phyloP scores from a whole-genome alignment of 2,888 invertebrate genomes.

The Aphidoletes aphidimyza region DNA sequence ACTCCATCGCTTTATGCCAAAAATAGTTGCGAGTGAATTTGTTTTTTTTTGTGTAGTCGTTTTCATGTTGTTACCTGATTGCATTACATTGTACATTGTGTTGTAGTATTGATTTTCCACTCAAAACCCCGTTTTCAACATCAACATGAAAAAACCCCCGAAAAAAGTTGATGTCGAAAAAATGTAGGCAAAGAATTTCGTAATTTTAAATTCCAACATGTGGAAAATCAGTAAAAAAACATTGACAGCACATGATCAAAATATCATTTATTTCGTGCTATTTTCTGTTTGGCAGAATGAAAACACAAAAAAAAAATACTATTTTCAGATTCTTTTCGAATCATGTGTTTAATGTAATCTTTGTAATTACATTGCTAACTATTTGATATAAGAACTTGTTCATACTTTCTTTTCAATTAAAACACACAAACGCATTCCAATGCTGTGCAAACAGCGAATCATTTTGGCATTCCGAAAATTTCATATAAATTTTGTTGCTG shows the following conservation, averaged over 20 bases:
- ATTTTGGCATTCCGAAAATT: constrained; percentile 18
- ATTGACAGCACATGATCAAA: constrained; percentile 15
- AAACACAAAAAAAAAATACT: too few relatives aligned
- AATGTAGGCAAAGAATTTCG: background rate
- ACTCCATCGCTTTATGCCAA: background rate
- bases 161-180: background rate
- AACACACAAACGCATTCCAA: too few relatives aligned
- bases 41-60: background rate
- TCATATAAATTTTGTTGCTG: background rate
- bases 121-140: too few relatives aligned
- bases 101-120: constrained; percentile 5
- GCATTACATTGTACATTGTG: too few relatives aligned
- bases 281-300: too few relatives aligned
- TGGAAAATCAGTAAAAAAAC: background rate
- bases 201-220: background rate
- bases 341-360: too few relatives aligned
- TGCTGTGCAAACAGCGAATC: background rate
- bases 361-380: too few relatives aligned
- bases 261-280: background rate
- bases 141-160: too few relatives aligned
- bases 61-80: background rate
- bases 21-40: too few relatives aligned
- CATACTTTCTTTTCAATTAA: background rate
- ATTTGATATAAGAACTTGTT: background rate
- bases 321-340: too few relatives aligned